These are phyloP conservation scores for Rhizomys pruinosus DNA, from an alignment of 2,113 vertebrate genomes.

Conservation along the genomic window DNA sequence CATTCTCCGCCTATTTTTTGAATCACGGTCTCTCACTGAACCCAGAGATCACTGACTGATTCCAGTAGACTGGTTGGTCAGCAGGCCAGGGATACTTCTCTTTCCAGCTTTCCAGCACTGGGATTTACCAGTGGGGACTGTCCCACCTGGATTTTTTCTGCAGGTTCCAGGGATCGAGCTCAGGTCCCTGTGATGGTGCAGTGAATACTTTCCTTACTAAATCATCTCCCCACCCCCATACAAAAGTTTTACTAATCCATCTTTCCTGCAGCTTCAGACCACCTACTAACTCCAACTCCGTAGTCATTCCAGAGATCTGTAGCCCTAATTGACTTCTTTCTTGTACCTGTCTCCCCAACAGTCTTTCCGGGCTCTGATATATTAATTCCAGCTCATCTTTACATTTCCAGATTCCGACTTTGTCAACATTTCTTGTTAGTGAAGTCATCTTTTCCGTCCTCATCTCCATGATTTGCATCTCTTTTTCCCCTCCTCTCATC, in stretches of 20 bases:
- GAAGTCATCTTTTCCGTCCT: constrained; percentile 23
- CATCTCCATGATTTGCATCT: background rate
- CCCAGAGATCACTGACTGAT: background rate
- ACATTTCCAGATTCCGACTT: constrained; percentile 13
- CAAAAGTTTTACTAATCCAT: background rate
- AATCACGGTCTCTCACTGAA: background rate
- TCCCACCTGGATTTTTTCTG: too few species aligned
- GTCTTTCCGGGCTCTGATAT: background rate
- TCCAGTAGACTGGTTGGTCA: background rate
- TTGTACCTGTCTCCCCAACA: background rate
- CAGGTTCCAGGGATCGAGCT: too few species aligned
- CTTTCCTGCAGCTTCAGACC: background rate
- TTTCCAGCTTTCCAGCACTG: background rate
- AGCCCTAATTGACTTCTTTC: background rate
- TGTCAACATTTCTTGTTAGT: constrained; percentile 23
- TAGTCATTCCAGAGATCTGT: background rate
- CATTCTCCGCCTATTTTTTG: background rate
- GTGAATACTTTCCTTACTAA: background rate
- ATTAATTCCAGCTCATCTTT: background rate
- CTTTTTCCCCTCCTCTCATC: background rate
- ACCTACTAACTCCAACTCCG: background rate
- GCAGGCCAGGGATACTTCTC: background rate
- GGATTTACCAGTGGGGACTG: too few species aligned
- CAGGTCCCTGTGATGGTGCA: background rate
- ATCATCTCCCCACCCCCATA: background rate